These are phyloP conservation scores for Streptopelia turtur DNA, from an alignment of 2,797 vertebrate genomes.

Conservation along the genomic window DNA sequence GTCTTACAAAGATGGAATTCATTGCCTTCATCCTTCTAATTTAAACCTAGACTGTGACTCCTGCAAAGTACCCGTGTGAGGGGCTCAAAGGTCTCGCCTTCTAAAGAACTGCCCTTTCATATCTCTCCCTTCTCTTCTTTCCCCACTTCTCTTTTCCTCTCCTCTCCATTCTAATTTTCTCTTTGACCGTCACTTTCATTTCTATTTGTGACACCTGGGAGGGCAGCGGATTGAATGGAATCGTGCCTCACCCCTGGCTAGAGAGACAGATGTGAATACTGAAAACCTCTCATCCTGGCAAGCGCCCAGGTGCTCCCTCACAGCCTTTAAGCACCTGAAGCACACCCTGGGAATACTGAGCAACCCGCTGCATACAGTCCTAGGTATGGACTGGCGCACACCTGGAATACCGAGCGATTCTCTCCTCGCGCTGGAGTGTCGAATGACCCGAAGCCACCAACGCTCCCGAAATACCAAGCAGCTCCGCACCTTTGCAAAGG, in stretches of 20 bases:
- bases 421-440: not conserved
- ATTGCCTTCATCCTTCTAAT: not conserved
- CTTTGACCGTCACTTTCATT: not conserved
- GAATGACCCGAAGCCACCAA: conserved; percentile 34
- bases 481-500: conserved; percentile 5
- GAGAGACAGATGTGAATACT: not conserved
- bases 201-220: not conserved
- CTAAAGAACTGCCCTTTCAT: not conserved
- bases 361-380: not conserved
- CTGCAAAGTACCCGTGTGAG: not conserved
- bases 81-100: not conserved
- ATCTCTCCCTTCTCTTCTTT: not conserved
- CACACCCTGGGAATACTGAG: conserved; percentile 46
- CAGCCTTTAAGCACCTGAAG: conserved; percentile 7
- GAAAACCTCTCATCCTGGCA: not conserved
- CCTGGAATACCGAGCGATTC: conserved; percentile 56
- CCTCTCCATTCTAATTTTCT: not conserved
- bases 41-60: not conserved
- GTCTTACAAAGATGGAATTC: not conserved
- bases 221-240: not conserved
- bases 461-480: conserved; percentile 53
- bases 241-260: not conserved
- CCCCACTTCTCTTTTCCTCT: not conserved
- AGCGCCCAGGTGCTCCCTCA: not conserved
- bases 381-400: conserved; percentile 42